Evolutionary conservation across 2,113 vertebrate genomes (phyloP).

Genomic region (Atrichornis clamosus): DNA sequence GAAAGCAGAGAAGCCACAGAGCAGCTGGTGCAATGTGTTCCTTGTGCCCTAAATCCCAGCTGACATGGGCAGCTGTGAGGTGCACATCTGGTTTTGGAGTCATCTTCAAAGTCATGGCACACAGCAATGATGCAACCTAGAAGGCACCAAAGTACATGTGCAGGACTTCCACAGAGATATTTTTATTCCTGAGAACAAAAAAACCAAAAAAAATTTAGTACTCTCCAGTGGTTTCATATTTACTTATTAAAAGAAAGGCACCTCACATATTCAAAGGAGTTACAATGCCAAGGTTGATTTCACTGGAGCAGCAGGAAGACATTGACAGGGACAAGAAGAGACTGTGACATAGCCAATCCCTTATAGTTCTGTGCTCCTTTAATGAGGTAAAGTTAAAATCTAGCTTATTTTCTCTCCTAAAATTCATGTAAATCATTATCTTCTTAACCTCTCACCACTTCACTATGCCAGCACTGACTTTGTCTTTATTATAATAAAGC

Average conservation of each 20-base stretch:
- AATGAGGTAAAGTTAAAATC: not conserved
- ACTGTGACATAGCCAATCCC: not conserved
- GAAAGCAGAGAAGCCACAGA: not conserved
- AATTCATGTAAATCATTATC: not conserved
- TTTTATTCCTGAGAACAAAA: not conserved
- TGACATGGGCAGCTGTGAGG: not conserved
- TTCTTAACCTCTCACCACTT: not conserved
- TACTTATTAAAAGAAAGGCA: not conserved
- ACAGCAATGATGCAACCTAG: not conserved
- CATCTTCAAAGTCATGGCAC: not conserved
- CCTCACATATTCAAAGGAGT: not conserved
- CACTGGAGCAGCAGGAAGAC: not conserved
- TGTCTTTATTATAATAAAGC: not conserved
- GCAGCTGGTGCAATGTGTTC: not conserved
- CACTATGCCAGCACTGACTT: not conserved
- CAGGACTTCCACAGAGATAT: not conserved
- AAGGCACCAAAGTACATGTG: not conserved
- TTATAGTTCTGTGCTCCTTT: not conserved
- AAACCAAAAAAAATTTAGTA: not conserved
- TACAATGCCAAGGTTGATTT: not conserved
- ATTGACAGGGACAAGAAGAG: not conserved
- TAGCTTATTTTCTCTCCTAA: not conserved
- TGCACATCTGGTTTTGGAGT: fast-evolving
- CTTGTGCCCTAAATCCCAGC: not conserved
- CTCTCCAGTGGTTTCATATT: not conserved